Evolutionary conservation across 2,888 invertebrate species (phyloP).

Genomic region (Ochropleura plecta): DNA sequence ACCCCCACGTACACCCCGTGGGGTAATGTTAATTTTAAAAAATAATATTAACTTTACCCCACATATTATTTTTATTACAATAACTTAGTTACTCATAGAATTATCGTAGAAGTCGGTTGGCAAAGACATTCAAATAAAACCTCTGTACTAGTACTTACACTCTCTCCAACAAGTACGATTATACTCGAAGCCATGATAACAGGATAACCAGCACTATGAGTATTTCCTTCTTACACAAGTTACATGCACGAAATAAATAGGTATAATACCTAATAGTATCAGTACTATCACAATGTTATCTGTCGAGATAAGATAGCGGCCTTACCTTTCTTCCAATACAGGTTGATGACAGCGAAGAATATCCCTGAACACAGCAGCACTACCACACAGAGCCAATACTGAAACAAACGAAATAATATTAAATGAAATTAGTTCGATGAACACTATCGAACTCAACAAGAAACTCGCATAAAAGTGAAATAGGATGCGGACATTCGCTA

Average conservation of each 20-base stretch:
- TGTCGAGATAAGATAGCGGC: slow-evolving; percentile 54
- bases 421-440: neutral
- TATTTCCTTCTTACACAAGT: slow-evolving; percentile 21
- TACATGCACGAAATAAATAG: slow-evolving; percentile 17
- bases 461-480: neutral
- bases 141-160: neutral
- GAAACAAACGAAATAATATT: slow-evolving; percentile 72
- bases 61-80: neutral
- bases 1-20: no score
- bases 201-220: slow-evolving; percentile 16
- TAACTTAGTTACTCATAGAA: neutral
- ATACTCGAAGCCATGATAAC: slow-evolving; percentile 11
- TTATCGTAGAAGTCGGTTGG: neutral
- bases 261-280: slow-evolving; percentile 44
- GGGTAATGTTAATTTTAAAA: no score
- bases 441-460: neutral
- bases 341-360: slow-evolving; percentile 92
- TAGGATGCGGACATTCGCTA: neutral
- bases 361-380: slow-evolving; percentile 92
- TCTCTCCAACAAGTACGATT: neutral
- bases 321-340: slow-evolving; percentile 94
- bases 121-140: neutral
- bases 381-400: slow-evolving; percentile 93
- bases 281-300: slow-evolving; percentile 59
- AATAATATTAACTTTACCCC: no score